Evolutionary conservation across 1,140 invertebrate genomes (phyloP).

Genomic region (Spodoptera litura): DNA sequence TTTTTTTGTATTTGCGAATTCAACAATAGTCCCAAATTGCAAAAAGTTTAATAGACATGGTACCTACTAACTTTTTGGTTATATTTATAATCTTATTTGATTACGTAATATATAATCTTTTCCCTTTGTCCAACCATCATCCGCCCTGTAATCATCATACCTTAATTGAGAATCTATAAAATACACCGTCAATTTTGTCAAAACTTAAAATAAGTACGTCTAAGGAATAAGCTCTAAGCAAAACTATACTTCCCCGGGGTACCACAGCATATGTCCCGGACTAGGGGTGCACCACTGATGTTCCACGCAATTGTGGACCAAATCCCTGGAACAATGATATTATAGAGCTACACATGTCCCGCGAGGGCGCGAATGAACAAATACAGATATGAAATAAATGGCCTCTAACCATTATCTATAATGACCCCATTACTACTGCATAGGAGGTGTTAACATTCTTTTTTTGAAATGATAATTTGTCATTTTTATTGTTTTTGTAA

Average conservation of each 20-base stretch:
- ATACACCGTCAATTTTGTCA: too few species aligned
- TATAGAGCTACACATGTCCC: conserved; percentile 78
- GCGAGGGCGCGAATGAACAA: conserved; percentile 66
- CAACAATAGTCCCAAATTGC: too few species aligned
- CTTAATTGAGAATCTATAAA: too few species aligned
- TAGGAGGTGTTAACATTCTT: conserved; percentile 61
- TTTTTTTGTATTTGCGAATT: too few species aligned
- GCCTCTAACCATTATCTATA: conserved; percentile 72
- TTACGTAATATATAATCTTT: too few species aligned
- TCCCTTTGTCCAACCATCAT: too few species aligned
- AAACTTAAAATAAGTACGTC: too few species aligned
- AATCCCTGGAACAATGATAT: conserved; percentile 72
- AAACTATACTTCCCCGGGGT: conserved; percentile 50
- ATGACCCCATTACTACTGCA: conserved; percentile 65
- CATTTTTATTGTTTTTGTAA: conserved; percentile 47
- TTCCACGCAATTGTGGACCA: conserved; percentile 78
- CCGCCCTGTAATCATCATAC: too few species aligned
- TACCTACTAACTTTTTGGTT: too few species aligned
- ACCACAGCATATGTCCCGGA: conserved; percentile 68
- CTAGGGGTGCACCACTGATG: conserved; percentile 65
- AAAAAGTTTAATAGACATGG: too few species aligned
- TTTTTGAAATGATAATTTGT: conserved; percentile 54
- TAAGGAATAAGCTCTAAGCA: neutral
- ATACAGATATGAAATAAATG: conserved; percentile 81
- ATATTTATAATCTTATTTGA: too few species aligned